Percentiles rank a stretch among this genome's conserved stretches.
Conservation (phyloP, 2,113 vertebrate species). For the Microcebus griseorufus region DNA sequence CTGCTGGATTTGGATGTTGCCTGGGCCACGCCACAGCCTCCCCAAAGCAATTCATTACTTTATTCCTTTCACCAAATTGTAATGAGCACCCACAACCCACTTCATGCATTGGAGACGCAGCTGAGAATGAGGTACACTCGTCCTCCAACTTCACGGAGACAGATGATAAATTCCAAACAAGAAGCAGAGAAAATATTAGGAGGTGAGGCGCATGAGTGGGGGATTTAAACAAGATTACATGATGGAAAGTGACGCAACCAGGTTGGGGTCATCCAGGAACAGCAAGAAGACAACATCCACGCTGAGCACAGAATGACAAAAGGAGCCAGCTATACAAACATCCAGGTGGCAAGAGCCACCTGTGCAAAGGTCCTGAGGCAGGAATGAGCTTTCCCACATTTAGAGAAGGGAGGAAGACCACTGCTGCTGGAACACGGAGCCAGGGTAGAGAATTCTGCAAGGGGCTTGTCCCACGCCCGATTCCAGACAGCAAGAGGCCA, state of each 20-base stretch:
- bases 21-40: not conserved
- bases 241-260: not conserved
- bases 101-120: not conserved
- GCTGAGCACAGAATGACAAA: accelerated
- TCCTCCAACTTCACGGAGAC: not conserved
- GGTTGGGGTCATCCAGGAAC: not conserved
- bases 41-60: not conserved
- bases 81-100: not conserved
- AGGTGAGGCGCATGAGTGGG: not conserved
- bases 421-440: not conserved
- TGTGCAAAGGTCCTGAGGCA: not conserved
- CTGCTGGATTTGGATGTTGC: not conserved
- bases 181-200: not conserved
- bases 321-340: not conserved
- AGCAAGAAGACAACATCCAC: not conserved
- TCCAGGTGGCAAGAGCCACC: not conserved
- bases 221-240: not conserved
- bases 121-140: not conserved
- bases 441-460: not conserved
- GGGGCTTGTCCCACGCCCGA: accelerated
- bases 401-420: not conserved
- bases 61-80: not conserved
- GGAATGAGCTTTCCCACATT: not conserved
- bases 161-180: not conserved
- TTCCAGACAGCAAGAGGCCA: not conserved